Evolutionary conservation across 2,888 invertebrate genomes (phyloP).

Genomic region (Lumbricus terrestris): DNA sequence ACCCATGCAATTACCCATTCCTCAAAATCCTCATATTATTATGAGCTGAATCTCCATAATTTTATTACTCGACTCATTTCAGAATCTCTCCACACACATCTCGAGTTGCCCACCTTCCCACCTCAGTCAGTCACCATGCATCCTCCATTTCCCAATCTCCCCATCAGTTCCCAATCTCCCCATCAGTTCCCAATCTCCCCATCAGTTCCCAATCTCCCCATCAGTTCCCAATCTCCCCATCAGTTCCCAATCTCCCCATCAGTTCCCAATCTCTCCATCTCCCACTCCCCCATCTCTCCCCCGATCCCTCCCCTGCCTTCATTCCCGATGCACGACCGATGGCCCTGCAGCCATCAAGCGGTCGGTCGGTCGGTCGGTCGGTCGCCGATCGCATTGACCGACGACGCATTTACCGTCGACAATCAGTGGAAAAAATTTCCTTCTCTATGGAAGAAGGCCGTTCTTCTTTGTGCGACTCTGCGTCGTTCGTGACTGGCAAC

Average conservation of each 20-base stretch:
- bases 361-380: background rate
- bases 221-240: too few species aligned
- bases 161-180: too few species aligned
- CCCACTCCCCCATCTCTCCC: background rate
- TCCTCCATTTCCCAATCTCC: background rate
- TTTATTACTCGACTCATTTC: background rate
- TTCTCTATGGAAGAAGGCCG: background rate
- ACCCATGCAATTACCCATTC: background rate
- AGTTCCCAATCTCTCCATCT: background rate
- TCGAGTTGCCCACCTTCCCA: background rate
- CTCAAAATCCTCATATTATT: background rate
- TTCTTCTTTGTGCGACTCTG: background rate
- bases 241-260: too few species aligned
- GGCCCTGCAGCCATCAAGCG: background rate
- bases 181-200: background rate
- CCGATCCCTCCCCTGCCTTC: background rate
- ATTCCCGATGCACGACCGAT: background rate
- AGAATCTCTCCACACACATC: background rate
- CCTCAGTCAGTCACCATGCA: too few species aligned
- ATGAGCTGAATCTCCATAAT: background rate
- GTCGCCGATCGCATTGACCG: background rate
- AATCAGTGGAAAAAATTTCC: conserved; percentile 3
- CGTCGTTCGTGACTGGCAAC: conserved; percentile 8
- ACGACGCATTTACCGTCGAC: background rate
- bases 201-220: background rate